Conservation (phyloP, 2,113 vertebrate genomes). For the Cryptotis parvus region DNA sequence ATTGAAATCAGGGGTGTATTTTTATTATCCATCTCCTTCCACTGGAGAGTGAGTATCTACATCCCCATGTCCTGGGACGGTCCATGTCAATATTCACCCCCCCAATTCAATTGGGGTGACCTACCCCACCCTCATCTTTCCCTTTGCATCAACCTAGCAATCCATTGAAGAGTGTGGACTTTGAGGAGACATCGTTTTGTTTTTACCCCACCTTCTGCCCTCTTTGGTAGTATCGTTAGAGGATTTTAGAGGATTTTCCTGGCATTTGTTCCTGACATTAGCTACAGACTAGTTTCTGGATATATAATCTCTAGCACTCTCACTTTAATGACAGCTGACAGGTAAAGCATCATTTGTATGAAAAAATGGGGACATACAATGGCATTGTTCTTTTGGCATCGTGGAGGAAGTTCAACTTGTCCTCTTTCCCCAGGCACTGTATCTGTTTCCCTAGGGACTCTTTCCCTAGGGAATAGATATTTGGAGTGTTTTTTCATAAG, state of each 20-base stretch:
- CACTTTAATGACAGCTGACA: not conserved
- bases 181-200: not conserved
- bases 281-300: not conserved
- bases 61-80: not conserved
- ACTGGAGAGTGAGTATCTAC: not conserved
- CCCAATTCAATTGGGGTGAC: not conserved
- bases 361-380: not conserved
- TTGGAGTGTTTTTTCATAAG: constrained; percentile 41
- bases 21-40: not conserved
- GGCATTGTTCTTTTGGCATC: not conserved
- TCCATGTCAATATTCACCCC: not conserved
- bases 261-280: not conserved
- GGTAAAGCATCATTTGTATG: not conserved
- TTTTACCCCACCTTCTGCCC: not conserved
- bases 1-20: not conserved
- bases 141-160: not conserved
- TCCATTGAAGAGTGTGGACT: not conserved
- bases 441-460: no score
- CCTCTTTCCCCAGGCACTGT: no score
- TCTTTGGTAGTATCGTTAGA: not conserved
- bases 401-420: no score
- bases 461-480: not conserved
- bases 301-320: not conserved
- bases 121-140: not conserved
- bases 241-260: not conserved